Conservation (phyloP, 2,113 vertebrate species). For the Polypterus bichir region DNA sequence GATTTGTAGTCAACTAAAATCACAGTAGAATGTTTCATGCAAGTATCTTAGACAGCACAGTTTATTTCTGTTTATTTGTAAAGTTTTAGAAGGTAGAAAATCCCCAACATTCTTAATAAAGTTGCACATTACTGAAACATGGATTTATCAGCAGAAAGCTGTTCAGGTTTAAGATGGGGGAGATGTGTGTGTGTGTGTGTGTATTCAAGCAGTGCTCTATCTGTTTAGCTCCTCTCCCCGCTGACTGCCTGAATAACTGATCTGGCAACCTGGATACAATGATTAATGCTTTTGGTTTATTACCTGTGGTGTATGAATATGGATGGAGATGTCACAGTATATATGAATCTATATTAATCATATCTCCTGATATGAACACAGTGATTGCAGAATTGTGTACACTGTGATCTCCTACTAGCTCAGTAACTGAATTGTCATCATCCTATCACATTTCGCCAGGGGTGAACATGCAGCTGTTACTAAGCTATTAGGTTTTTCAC, state of each 20-base stretch:
- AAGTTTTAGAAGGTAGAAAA: too few species aligned
- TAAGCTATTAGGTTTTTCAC: conserved; percentile 5
- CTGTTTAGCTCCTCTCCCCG: too few species aligned
- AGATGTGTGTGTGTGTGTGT: too few species aligned
- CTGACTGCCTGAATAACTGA: neutral
- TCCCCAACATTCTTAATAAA: too few species aligned
- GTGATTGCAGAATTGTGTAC: conserved; percentile 11
- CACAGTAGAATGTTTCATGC: too few species aligned
- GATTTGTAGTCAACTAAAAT: too few species aligned
- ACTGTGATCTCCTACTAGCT: neutral
- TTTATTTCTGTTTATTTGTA: too few species aligned
- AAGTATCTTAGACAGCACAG: too few species aligned
- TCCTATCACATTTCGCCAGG: conserved; percentile 8
- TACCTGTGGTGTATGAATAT: conserved; percentile 28
- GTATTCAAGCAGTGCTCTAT: too few species aligned
- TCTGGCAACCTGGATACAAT: conserved; percentile 21
- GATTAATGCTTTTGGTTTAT: conserved; percentile 34
- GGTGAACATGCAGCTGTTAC: conserved; percentile 12
- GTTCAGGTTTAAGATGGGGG: too few species aligned
- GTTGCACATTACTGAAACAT: too few species aligned
- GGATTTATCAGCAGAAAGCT: too few species aligned
- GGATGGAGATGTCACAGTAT: conserved; percentile 23
- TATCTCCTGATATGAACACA: conserved; percentile 19
- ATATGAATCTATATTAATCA: conserved; percentile 29
- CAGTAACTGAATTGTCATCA: conserved; percentile 10